Conservation (phyloP, 1,140 invertebrate species). For the Euura lappo region DNA sequence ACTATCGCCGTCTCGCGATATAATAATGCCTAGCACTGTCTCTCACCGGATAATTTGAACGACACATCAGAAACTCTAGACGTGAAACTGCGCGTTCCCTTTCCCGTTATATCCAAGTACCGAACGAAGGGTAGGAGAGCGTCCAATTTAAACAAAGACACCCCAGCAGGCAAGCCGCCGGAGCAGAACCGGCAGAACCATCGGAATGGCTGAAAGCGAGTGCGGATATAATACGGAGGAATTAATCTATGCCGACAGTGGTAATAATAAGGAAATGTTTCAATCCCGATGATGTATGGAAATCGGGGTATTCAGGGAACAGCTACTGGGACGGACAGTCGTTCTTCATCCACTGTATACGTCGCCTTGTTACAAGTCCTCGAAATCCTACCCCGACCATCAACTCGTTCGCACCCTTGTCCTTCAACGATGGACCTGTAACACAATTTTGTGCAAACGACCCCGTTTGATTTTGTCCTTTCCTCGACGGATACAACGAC, state of each 20-base stretch:
- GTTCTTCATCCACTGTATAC: neutral
- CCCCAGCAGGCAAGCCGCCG: slow-evolving; percentile 9
- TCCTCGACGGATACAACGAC: too few species aligned
- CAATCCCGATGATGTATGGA: slow-evolving; percentile 60
- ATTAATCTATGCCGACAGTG: slow-evolving; percentile 59
- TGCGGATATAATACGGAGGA: slow-evolving; percentile 45
- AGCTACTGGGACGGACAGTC: neutral
- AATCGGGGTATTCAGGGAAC: slow-evolving; percentile 18
- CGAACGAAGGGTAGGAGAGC: slow-evolving; percentile 38
- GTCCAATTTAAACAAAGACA: slow-evolving; percentile 55
- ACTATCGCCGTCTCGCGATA: neutral
- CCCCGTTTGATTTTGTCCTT: too few species aligned
- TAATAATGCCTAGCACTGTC: slow-evolving; percentile 1
- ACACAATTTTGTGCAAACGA: too few species aligned
- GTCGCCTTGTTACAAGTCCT: too few species aligned
- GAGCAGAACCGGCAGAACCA: slow-evolving; percentile 9
- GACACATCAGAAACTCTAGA: slow-evolving; percentile 1
- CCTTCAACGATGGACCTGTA: too few species aligned
- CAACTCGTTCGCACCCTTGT: too few species aligned
- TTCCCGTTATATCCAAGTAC: neutral
- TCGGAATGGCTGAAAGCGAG: slow-evolving; percentile 32
- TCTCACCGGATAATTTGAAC: slow-evolving; percentile 7
- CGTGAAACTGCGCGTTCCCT: neutral
- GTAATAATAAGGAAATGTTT: slow-evolving; percentile 63
- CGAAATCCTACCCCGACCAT: too few species aligned